Percentiles rank a stretch among this genome's conserved stretches.
Evolutionary conservation across 2,113 vertebrate species (phyloP).

Genomic region (Cacatua alba): DNA sequence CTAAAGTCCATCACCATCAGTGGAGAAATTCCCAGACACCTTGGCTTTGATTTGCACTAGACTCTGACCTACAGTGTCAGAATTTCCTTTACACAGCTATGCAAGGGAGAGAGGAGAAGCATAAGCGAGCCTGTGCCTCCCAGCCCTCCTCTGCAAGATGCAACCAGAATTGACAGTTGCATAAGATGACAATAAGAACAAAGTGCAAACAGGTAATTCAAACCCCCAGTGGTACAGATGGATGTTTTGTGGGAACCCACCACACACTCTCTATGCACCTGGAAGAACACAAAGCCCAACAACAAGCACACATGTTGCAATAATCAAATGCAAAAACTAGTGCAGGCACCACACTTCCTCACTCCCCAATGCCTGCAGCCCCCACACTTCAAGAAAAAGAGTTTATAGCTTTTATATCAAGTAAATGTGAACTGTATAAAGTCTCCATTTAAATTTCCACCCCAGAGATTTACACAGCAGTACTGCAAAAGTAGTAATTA

Average conservation of each 20-base stretch:
- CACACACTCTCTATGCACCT: not conserved
- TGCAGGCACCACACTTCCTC: not conserved
- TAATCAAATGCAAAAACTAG: not conserved
- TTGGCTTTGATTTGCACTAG: not conserved
- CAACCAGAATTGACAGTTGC: not conserved
- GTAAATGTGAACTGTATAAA: constrained; percentile 2
- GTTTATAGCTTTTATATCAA: not conserved
- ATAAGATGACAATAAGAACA: not conserved
- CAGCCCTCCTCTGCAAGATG: not conserved
- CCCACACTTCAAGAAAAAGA: not conserved
- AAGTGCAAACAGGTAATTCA: not conserved
- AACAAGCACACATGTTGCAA: not conserved
- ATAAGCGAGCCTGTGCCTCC: not conserved
- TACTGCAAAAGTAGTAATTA: constrained; percentile 45
- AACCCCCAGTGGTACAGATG: not conserved
- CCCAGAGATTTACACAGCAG: constrained; percentile 41
- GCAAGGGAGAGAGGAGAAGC: not conserved
- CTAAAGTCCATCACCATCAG: not conserved
- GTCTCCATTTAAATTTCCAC: not conserved
- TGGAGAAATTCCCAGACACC: not conserved
- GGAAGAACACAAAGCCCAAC: not conserved
- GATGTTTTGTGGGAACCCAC: not conserved
- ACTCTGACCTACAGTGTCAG: not conserved
- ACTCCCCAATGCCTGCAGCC: not conserved
- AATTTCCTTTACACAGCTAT: not conserved